phyloP scores from a whole-genome alignment of 2,888 invertebrate species.

The Scaptomyza parva region DNA sequence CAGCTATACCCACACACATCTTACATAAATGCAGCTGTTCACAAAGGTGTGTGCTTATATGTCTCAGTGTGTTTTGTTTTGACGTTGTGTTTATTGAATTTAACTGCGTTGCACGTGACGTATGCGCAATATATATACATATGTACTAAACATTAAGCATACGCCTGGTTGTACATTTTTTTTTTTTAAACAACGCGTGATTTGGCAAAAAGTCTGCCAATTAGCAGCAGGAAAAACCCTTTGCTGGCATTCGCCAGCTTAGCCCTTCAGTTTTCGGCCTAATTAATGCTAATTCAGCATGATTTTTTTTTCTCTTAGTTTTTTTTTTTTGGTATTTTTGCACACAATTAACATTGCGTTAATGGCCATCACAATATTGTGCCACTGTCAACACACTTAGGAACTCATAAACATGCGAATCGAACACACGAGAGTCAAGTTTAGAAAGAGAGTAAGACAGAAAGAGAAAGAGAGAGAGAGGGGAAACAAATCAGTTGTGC shows the following conservation, averaged over 20 bases:
- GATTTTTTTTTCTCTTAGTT: conserved; percentile 11
- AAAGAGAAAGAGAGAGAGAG: conserved; percentile 1
- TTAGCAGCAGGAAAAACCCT: conserved; percentile 45
- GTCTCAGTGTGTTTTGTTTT: neutral
- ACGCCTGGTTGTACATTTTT: conserved; percentile 55
- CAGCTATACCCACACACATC: neutral
- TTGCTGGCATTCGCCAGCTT: neutral
- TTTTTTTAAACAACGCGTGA: conserved; percentile 12
- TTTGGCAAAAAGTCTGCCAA: conserved; percentile 14
- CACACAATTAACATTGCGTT: conserved; percentile 55
- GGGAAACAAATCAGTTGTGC: conserved; percentile 2
- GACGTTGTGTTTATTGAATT: conserved; percentile 58
- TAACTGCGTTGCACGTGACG: conserved; percentile 62
- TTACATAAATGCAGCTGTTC: conserved; percentile 17
- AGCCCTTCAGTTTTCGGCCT: conserved; percentile 40
- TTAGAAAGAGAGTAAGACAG: neutral
- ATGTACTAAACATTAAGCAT: conserved; percentile 47
- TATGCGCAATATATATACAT: conserved; percentile 59
- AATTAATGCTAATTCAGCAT: conserved; percentile 58
- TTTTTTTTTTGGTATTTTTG: conserved; percentile 21
- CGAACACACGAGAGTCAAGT: conserved; percentile 11
- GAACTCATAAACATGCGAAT: conserved; percentile 8
- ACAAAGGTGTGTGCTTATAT: neutral
- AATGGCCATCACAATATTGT: conserved; percentile 52
- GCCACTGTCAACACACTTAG: conserved; percentile 28